Base-by-base conservation (phyloP, 1,140 invertebrate species). In the Cherax destructor region DNA sequence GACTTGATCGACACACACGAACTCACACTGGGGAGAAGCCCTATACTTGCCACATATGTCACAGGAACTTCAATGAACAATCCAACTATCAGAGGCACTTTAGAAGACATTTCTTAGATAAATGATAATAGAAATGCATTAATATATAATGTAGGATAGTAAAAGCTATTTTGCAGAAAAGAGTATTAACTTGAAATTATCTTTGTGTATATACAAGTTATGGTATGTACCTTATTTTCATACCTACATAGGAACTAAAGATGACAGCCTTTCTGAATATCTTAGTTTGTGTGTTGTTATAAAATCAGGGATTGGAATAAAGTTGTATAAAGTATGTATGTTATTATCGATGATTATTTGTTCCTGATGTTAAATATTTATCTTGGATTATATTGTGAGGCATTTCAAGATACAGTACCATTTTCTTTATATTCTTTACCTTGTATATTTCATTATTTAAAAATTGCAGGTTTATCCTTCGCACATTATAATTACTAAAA, bases 1-100 rank as follows among this genome's bases (percentile, higher is more conserved):
- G 95, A 84, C 93, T 95, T n/a, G 93, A 94, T 59, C 93, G 95
- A 41, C 95, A 95, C 92, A 93, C 93, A n/a, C 93, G 95, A 72
- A 95, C 94, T 83, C 95, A 95, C 94, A 95, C 88, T 94, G 94
- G 92, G 93, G 94, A 83, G 93, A 94, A 83, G 89, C 93, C 87
- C 52, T 93, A 88, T 81, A 74, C 88, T n/a, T 93, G 93, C 61
- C 83, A 83, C 79, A 84, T 91, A 52, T 92, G 92, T 30, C 85
- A 86, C 50, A 86, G 84, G 47, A 86, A 90, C 21, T 92, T 92
- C 72, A 90, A 91, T 49, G 90, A 91, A 72, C 90, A 91, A 77
- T 86, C 83, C n/a, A 91, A 91, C 30, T 91, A 91, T 61, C 90
- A 91, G 77, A 69, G 90, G 30, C 90, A 91, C 61, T 86, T 91